phyloP scores from a whole-genome alignment of 1,140 invertebrate species.

The Linepithema humile region DNA sequence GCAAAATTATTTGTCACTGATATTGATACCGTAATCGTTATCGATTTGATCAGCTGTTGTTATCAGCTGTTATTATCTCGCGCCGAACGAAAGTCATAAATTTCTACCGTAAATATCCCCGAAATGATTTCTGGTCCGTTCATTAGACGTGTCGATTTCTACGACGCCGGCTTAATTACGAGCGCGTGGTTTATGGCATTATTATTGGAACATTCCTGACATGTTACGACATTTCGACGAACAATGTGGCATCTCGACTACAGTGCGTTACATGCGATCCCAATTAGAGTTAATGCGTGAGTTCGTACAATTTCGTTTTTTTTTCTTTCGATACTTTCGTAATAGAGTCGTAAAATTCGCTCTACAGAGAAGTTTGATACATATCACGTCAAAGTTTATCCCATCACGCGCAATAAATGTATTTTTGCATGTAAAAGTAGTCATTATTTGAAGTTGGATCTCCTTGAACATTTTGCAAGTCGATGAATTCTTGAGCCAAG shows the following conservation, averaged over 20 bases:
- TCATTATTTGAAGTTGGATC: no score
- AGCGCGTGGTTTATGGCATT: slow-evolving; percentile 53
- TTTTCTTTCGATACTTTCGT: slow-evolving; percentile 8
- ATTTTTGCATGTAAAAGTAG: not conserved
- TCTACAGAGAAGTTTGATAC: not conserved
- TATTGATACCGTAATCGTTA: slow-evolving; percentile 3
- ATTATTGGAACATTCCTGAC: slow-evolving; percentile 40
- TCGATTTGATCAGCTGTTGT: slow-evolving; percentile 40
- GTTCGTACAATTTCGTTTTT: not conserved
- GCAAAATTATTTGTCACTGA: no score
- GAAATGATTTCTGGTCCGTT: slow-evolving; percentile 37
- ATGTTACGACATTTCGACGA: slow-evolving; percentile 54
- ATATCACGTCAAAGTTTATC: not conserved
- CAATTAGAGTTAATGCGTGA: not conserved
- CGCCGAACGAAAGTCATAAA: slow-evolving; percentile 33
- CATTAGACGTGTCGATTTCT: slow-evolving; percentile 1
- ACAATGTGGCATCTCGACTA: slow-evolving; percentile 17
- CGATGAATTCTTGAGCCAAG: no score
- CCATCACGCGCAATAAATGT: not conserved
- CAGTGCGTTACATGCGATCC: slow-evolving; percentile 3
- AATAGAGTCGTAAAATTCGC: not conserved
- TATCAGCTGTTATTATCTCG: slow-evolving; percentile 26
- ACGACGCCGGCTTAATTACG: slow-evolving; percentile 43
- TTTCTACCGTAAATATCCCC: slow-evolving; percentile 40
- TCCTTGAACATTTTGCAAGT: no score